These are phyloP conservation scores for Aradophagus sp. DNA, from an alignment of 1,140 invertebrate species.

Conservation along the genomic window DNA sequence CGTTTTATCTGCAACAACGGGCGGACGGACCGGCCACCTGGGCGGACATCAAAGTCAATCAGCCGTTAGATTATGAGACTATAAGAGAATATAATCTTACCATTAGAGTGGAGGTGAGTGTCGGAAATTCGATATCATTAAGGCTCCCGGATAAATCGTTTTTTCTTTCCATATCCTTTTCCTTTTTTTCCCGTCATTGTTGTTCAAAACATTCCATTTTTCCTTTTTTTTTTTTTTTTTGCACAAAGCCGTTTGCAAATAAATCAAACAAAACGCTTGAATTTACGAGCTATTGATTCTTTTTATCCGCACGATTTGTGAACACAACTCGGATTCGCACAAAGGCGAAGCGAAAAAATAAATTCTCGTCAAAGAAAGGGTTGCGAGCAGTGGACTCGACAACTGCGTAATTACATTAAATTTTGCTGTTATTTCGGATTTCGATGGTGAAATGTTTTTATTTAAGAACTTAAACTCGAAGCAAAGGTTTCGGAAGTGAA, in stretches of 20 bases:
- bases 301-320: constrained; percentile 23
- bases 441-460: too few species aligned
- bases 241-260: constrained; percentile 15
- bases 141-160: too few species aligned
- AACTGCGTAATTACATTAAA: too few species aligned
- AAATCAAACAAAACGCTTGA: constrained; percentile 32
- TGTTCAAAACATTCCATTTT: neutral
- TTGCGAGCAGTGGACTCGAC: too few species aligned
- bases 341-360: neutral
- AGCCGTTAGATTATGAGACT: constrained; percentile 94
- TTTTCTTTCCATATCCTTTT: too few species aligned
- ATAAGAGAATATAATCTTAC: constrained; percentile 97
- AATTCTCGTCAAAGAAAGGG: neutral
- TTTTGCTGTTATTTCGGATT: too few species aligned
- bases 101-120: constrained; percentile 92
- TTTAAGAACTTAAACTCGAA: too few species aligned
- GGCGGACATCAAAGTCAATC: constrained; percentile 97
- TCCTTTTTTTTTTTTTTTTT: neutral
- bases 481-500: too few species aligned
- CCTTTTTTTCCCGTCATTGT: too few species aligned
- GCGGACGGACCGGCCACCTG: constrained; percentile 92
- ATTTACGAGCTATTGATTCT: constrained; percentile 42
- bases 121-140: neutral
- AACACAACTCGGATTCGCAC: constrained; percentile 16
- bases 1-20: constrained; percentile 95